Evolutionary conservation across 2,113 vertebrate species (phyloP), one percentile per base, ranked within the genome.

Genomic region (Tautogolabrus adspersus): DNA sequence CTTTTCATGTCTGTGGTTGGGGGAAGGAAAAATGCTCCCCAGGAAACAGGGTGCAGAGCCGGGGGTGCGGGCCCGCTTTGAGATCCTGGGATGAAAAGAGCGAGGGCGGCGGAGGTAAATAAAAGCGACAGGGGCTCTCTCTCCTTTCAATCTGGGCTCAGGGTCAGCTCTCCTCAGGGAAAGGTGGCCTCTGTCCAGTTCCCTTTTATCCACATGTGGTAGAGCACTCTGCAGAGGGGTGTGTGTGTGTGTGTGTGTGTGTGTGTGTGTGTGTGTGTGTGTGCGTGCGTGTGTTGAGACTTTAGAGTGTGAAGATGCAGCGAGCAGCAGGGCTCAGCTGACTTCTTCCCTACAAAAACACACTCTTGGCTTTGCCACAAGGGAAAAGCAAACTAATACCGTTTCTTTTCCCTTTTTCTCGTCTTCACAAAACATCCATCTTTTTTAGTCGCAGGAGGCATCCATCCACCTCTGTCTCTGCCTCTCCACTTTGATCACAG

Each of bases 11-110:
- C 93, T 92, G 92, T 67, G 90, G 82, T 89, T 83, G 92, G 83
- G 85, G 91, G 94, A 91, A 84, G 95, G 92, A 94, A 95, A 96
- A 91, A 94, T 91, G 91, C 95, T 95, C 94, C 94, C 95, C 95
- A 95, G 96, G 94, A 96, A 95, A 92, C 89, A 92, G 94, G 92
- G 92, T 92, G 88, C 92, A 92, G 94, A 84, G 93, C 85, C 42
- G 79, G 88, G 82, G 82, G 71, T 85, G 83, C 79, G 47, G 86
- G 83, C 83, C 75, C 6, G 73, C 87, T 90, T 95, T 95, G 95
- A 94, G 95, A 94, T 94, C 77, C 89, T 3, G 78, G 93, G 95
- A 95, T 96, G 91, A 95, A 95, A 94, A 94, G 92, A 89, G 86
- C 83, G 87, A 82, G 79, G 84, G 86, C 79, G 67, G 93, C 78